phyloP scores from a whole-genome alignment of 2,797 vertebrate species.

The Sphaeramia orbicularis region DNA sequence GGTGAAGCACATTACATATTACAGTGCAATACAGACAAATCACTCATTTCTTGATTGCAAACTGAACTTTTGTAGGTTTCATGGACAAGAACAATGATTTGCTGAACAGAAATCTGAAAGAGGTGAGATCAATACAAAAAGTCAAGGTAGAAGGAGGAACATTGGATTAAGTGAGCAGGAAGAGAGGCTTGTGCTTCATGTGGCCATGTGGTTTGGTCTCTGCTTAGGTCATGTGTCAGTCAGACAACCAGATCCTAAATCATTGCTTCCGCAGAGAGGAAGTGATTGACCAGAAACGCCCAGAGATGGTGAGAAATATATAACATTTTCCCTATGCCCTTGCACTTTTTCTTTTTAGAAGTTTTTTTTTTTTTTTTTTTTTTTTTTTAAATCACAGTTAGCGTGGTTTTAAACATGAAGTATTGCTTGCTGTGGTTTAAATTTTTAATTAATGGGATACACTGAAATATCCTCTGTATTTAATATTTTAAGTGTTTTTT shows the following conservation, averaged over 20 bases:
- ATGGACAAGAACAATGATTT: constrained; percentile 98
- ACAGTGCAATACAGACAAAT: neutral
- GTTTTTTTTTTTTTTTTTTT: too few species aligned
- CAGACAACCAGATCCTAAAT: constrained; percentile 90
- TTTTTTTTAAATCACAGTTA: neutral
- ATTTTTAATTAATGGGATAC: neutral
- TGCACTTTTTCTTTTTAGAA: too few species aligned
- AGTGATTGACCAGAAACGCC: constrained; percentile 94
- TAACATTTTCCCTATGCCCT: neutral
- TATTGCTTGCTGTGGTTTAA: neutral
- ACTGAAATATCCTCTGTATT: neutral
- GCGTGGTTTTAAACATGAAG: neutral
- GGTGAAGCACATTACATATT: neutral
- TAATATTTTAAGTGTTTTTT: neutral
- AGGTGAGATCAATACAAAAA: constrained; percentile 83
- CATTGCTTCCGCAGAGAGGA: constrained; percentile 93
- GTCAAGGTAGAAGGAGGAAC: neutral
- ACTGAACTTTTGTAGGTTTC: constrained; percentile 84
- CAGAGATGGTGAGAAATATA: constrained; percentile 89
- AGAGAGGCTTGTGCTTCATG: constrained; percentile 1
- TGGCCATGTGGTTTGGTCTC: constrained; percentile 54
- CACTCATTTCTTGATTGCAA: constrained; percentile 15
- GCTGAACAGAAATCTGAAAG: constrained; percentile 96
- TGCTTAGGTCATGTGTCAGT: constrained; percentile 93
- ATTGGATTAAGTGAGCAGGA: constrained; percentile 1